Percentiles rank a stretch among this genome's conserved stretches.
These are phyloP conservation scores for Rhagium mordax DNA, from an alignment of 2,888 invertebrate species.

Conservation along the genomic window DNA sequence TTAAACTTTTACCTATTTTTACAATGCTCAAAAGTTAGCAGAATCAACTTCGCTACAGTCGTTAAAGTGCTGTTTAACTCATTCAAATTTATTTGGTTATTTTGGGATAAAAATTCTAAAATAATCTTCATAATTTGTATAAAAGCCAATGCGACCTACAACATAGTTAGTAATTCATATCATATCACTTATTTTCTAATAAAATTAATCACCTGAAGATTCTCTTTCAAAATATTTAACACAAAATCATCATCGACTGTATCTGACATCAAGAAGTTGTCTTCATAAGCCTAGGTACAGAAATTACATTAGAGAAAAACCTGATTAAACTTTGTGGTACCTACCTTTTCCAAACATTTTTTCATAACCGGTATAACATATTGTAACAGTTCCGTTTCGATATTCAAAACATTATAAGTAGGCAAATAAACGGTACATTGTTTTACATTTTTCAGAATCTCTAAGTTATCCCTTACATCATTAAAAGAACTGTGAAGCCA, in stretches of 20 bases:
- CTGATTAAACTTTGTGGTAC: too few species aligned
- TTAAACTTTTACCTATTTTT: slow-evolving; percentile 48
- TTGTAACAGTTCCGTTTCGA: slow-evolving; percentile 39
- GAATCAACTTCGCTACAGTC: slow-evolving; percentile 41
- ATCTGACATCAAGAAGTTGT: slow-evolving; percentile 48
- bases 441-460: slow-evolving; percentile 34
- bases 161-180: background rate
- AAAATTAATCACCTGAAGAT: slow-evolving; percentile 50
- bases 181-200: background rate
- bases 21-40: slow-evolving; percentile 50
- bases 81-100: slow-evolving; percentile 25
- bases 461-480: background rate
- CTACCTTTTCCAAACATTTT: slow-evolving; percentile 41
- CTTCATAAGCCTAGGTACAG: slow-evolving; percentile 43
- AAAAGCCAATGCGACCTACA: slow-evolving; percentile 52
- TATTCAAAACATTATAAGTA: slow-evolving; percentile 35
- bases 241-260: slow-evolving; percentile 50
- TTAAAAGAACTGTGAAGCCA: slow-evolving; percentile 17
- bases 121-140: slow-evolving; percentile 48
- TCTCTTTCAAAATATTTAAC: slow-evolving; percentile 47
- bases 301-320: background rate
- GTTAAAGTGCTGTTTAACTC: slow-evolving; percentile 39
- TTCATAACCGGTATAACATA: slow-evolving; percentile 42
- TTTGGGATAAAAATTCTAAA: slow-evolving; percentile 41
- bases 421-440: slow-evolving; percentile 32